phyloP scores from a whole-genome alignment of 2,888 invertebrate genomes.

The Eurytoma adleriae region DNA sequence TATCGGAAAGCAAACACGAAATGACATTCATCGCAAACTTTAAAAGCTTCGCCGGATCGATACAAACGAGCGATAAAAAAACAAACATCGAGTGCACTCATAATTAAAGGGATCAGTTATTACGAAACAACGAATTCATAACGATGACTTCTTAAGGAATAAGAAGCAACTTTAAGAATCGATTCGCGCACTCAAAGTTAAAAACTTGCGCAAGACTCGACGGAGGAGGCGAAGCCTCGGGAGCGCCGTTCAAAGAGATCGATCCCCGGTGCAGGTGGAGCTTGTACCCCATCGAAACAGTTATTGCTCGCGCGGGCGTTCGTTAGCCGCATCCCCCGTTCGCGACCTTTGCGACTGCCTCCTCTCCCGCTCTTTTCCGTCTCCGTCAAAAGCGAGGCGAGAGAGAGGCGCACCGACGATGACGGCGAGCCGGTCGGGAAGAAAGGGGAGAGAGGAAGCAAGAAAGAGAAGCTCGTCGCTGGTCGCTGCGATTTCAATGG shows the following conservation, averaged over 20 bases:
- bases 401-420: constrained; percentile 11
- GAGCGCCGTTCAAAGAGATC: not conserved
- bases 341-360: not conserved
- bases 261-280: no score
- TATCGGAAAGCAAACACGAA: no score
- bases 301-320: constrained; percentile 28
- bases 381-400: constrained; percentile 9
- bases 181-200: not conserved
- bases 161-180: no score
- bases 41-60: no score
- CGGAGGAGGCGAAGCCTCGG: not conserved
- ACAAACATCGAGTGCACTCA: no score
- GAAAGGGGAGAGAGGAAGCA: constrained; percentile 4
- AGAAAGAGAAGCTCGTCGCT: constrained; percentile 21
- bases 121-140: not conserved
- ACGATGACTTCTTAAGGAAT: not conserved
- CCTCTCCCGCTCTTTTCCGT: constrained; percentile 36
- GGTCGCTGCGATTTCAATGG: constrained; percentile 48
- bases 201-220: not conserved
- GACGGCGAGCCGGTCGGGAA: not conserved
- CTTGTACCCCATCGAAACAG: constrained; percentile 15
- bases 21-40: no score
- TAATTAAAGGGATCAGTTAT: no score
- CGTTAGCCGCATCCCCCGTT: constrained; percentile 1
- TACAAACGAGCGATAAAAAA: no score